A percentile compares a stretch with the other conserved stretches of the same genome.
These are phyloP conservation scores for Zapornia atra DNA, from an alignment of 2,113 vertebrate species.

Conservation along the genomic window DNA sequence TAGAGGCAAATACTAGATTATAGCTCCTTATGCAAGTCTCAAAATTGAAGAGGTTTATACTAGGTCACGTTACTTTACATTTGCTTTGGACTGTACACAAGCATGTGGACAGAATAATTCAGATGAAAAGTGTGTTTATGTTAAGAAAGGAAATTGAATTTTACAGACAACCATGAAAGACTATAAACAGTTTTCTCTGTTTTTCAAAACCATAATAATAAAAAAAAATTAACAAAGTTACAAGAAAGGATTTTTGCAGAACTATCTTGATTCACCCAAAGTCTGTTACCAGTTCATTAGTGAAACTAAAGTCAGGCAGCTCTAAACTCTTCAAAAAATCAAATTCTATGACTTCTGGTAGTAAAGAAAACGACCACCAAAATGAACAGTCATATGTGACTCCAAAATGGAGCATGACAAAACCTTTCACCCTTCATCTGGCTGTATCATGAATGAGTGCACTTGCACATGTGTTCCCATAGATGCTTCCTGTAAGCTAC, in stretches of 20 bases:
- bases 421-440: not conserved
- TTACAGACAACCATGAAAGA: not conserved
- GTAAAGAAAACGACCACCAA: not conserved
- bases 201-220: not conserved
- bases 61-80: not conserved
- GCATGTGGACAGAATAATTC: not conserved
- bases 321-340: not conserved
- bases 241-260: not conserved
- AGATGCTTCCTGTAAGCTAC: not conserved
- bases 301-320: not conserved
- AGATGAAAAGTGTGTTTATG: not conserved
- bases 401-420: not conserved
- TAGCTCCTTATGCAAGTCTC: slow-evolving; percentile 18
- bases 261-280: not conserved
- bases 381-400: not conserved
- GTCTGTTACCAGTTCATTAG: not conserved
- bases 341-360: not conserved
- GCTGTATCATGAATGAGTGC: not conserved
- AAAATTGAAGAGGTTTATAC: not conserved
- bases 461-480: not conserved
- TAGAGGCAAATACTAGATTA: not conserved
- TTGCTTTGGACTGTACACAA: not conserved
- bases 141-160: not conserved
- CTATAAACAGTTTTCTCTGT: not conserved
- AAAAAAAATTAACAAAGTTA: not conserved